phyloP scores from a whole-genome alignment of 2,888 invertebrate species.

The Eupithecia vulgata region DNA sequence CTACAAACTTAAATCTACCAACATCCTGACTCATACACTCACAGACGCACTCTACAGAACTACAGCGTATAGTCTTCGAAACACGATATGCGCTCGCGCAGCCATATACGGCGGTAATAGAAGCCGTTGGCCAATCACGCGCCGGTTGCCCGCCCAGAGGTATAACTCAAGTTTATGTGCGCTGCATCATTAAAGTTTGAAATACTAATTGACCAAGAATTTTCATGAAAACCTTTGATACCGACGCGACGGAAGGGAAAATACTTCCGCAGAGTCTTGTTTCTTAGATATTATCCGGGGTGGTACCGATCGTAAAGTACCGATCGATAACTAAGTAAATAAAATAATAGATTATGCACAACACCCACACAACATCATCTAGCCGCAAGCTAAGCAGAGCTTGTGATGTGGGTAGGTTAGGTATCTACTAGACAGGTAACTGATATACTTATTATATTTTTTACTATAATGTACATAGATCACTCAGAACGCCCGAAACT shows the following conservation, averaged over 20 bases:
- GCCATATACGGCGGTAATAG: conserved; percentile 71
- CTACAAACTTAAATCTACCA: not conserved
- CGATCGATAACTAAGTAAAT: too few species aligned
- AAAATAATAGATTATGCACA: too few species aligned
- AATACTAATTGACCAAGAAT: not conserved
- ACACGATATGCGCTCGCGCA: conserved; percentile 67
- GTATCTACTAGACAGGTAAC: too few species aligned
- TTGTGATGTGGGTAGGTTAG: too few species aligned
- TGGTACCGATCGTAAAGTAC: too few species aligned
- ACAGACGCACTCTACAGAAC: not conserved
- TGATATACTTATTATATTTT: too few species aligned
- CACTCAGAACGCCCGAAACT: too few species aligned
- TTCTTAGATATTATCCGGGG: not conserved
- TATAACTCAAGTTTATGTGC: conserved; percentile 36
- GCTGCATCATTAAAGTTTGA: conserved; percentile 32
- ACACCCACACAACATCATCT: too few species aligned
- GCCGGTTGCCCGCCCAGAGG: conserved; percentile 62
- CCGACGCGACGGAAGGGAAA: not conserved
- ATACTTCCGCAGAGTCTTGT: not conserved
- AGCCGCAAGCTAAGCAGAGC: too few species aligned
- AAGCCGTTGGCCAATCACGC: conserved; percentile 65
- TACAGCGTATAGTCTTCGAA: conserved; percentile 46
- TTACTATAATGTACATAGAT: too few species aligned
- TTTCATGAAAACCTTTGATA: conserved; percentile 10
- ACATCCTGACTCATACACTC: not conserved